These are phyloP conservation scores for Lampris megalopsis DNA, from an alignment of 2,113 vertebrate species.

Conservation along the genomic window DNA sequence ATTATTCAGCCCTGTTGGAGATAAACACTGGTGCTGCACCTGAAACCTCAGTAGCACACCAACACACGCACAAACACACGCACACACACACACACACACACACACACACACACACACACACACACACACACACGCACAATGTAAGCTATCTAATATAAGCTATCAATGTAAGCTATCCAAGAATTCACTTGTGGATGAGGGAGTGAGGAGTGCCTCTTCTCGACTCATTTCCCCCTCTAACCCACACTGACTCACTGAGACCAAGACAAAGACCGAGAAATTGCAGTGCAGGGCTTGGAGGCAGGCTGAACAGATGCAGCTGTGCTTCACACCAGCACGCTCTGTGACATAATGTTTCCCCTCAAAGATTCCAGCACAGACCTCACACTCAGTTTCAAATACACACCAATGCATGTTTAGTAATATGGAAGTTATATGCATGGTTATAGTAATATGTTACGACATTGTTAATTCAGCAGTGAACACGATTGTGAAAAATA, in stretches of 20 bases:
- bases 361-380: neutral
- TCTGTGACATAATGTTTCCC: neutral
- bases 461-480: too few species aligned
- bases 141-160: slow-evolving; percentile 1
- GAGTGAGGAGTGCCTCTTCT: slow-evolving; percentile 14
- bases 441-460: too few species aligned
- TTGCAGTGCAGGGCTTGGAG: slow-evolving; percentile 1
- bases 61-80: slow-evolving; percentile 11
- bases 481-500: too few species aligned
- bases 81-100: neutral
- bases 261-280: slow-evolving; percentile 20
- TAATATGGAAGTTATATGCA: neutral
- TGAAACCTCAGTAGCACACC: slow-evolving; percentile 1
- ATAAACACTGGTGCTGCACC: slow-evolving; percentile 17
- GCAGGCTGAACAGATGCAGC: slow-evolving; percentile 8
- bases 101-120: slow-evolving; percentile 22
- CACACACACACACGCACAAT: slow-evolving; percentile 16
- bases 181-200: slow-evolving; percentile 7
- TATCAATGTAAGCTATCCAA: slow-evolving; percentile 6
- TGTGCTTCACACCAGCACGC: neutral
- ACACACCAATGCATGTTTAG: neutral
- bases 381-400: neutral
- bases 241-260: slow-evolving; percentile 33
- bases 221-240: slow-evolving; percentile 14
- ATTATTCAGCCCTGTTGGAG: neutral